Percentiles rank a stretch among this genome's conserved stretches.
phyloP scores from a whole-genome alignment of 2,888 invertebrate genomes.

The Idaea dimidiata region DNA sequence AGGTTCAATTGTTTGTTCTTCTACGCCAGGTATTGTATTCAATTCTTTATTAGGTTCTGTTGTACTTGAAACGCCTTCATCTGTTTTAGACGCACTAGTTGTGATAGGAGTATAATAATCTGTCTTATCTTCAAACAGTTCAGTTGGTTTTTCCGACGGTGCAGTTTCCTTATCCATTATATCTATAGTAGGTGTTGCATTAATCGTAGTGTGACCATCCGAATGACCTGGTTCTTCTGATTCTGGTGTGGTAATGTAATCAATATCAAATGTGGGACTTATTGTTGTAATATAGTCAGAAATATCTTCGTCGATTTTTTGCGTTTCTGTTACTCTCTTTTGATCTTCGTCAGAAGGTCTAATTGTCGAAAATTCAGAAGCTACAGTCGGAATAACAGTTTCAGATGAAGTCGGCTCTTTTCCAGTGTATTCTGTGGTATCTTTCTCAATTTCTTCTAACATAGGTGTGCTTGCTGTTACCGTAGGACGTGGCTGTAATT shows the following conservation, averaged over 20 bases:
- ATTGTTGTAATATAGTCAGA: background rate
- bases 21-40: conserved; percentile 51
- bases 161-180: conserved; percentile 34
- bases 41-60: conserved; percentile 50
- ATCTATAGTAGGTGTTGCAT: conserved; percentile 9
- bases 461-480: conserved; percentile 28
- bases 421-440: conserved; percentile 21
- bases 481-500: conserved; percentile 16
- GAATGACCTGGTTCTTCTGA: conserved; percentile 8
- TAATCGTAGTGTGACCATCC: conserved; percentile 9
- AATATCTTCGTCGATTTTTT: background rate
- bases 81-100: background rate
- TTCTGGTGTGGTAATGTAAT: background rate
- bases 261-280: background rate
- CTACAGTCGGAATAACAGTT: conserved; percentile 13
- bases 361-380: conserved; percentile 11
- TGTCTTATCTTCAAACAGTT: conserved; percentile 6
- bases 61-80: conserved; percentile 5
- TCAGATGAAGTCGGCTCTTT: conserved; percentile 14
- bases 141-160: conserved; percentile 13
- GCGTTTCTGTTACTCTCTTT: background rate
- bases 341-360: background rate
- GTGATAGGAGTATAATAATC: background rate
- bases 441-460: conserved; percentile 35
- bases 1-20: conserved; percentile 25